These are phyloP conservation scores for Neoaliturus tenellus DNA, from an alignment of 2,888 invertebrate genomes.

Conservation along the genomic window DNA sequence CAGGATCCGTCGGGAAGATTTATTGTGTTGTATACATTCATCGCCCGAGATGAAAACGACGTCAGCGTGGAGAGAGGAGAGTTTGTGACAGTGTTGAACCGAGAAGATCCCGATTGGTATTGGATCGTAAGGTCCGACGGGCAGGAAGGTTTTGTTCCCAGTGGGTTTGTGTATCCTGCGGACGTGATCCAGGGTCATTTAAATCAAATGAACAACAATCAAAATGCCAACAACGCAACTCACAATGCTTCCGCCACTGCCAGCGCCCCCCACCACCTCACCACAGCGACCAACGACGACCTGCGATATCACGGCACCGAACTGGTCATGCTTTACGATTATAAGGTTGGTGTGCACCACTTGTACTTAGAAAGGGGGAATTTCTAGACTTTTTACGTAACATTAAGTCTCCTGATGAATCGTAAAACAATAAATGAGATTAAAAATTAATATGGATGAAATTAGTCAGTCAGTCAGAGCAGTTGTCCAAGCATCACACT, in stretches of 20 bases:
- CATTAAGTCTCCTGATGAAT: too few relatives aligned
- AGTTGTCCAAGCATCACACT: too few relatives aligned
- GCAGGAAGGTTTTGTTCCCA: slow-evolving; percentile 97
- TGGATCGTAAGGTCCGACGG: slow-evolving; percentile 96
- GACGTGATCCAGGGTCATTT: slow-evolving; percentile 81
- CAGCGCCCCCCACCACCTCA: slow-evolving; percentile 65
- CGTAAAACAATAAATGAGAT: too few relatives aligned
- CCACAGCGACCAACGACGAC: slow-evolving; percentile 75
- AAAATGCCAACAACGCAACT: slow-evolving; percentile 44
- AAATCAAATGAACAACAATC: slow-evolving; percentile 70
- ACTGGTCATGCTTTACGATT: slow-evolving; percentile 96
- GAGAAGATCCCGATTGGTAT: slow-evolving; percentile 97
- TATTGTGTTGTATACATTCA: slow-evolving; percentile 95
- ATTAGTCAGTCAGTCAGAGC: too few relatives aligned
- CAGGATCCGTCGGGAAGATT: slow-evolving; percentile 93
- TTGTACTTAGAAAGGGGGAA: too few relatives aligned
- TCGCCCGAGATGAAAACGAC: slow-evolving; percentile 95
- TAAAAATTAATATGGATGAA: too few relatives aligned
- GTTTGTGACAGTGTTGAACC: slow-evolving; percentile 96
- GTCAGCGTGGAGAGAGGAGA: slow-evolving; percentile 95
- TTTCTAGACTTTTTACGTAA: too few relatives aligned
- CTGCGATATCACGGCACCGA: slow-evolving; percentile 91
- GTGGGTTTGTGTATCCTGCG: slow-evolving; percentile 95
- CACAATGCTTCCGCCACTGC: slow-evolving; percentile 49
- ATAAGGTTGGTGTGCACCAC: slow-evolving; percentile 85